phyloP scores from a whole-genome alignment of 1,140 invertebrate species.

The Drosophila seguyi region DNA sequence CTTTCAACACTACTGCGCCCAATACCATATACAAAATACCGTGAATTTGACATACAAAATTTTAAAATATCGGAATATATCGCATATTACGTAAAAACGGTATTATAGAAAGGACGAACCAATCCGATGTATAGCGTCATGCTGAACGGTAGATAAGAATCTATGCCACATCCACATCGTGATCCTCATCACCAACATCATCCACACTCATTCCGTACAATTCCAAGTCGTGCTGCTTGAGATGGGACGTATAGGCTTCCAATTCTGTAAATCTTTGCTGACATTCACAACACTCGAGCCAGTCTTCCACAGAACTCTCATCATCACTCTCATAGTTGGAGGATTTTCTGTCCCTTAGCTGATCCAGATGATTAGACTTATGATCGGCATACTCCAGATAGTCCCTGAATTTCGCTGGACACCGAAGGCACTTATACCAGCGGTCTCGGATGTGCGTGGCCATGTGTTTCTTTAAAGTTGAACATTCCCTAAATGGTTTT shows the following conservation, averaged over 20 bases:
- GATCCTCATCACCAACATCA: slow-evolving; percentile 63
- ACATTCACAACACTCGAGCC: slow-evolving; percentile 79
- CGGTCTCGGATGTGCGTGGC: slow-evolving; percentile 77
- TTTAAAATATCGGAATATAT: too few species aligned
- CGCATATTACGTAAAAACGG: too few species aligned
- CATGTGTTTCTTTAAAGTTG: slow-evolving; percentile 82
- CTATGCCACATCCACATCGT: slow-evolving; percentile 70
- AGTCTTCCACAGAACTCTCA: slow-evolving; percentile 68
- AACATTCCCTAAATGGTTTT: slow-evolving; percentile 81
- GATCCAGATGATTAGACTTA: slow-evolving; percentile 55
- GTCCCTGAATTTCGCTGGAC: slow-evolving; percentile 69
- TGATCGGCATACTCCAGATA: slow-evolving; percentile 75
- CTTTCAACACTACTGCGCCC: background rate
- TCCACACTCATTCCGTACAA: slow-evolving; percentile 67
- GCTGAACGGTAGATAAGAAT: too few species aligned
- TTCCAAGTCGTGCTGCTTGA: slow-evolving; percentile 73
- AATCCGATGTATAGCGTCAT: background rate
- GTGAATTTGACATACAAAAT: background rate
- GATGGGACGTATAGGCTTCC: slow-evolving; percentile 72
- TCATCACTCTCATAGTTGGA: slow-evolving; percentile 58
- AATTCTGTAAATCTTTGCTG: slow-evolving; percentile 70
- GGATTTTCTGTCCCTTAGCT: slow-evolving; percentile 4
- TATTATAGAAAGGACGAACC: too few species aligned
- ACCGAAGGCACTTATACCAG: slow-evolving; percentile 76
- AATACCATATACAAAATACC: background rate